Conservation (phyloP, 2,888 invertebrate species). For the Eupithecia tripunctaria region DNA sequence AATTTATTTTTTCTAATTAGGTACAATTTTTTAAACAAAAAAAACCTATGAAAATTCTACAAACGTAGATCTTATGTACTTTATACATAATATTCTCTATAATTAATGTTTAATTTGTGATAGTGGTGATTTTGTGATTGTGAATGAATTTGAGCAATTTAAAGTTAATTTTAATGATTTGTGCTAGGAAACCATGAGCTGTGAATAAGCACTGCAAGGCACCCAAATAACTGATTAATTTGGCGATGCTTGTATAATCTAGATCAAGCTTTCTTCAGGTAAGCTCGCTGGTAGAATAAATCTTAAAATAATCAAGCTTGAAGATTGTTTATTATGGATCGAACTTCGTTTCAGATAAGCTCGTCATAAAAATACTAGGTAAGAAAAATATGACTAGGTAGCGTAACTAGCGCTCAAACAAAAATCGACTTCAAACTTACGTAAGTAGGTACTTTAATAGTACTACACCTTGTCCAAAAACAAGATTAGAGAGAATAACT, state of each 20-base stretch:
- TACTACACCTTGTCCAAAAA: neutral
- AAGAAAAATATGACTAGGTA: neutral
- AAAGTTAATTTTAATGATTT: conserved; percentile 2
- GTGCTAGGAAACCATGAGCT: neutral
- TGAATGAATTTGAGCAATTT: conserved; percentile 41
- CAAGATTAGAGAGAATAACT: neutral
- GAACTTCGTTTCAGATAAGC: neutral
- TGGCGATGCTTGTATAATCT: neutral
- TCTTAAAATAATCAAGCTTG: neutral
- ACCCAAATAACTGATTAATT: neutral
- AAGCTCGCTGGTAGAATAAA: neutral
- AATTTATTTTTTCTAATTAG: conserved; percentile 50
- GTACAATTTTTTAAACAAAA: conserved; percentile 58
- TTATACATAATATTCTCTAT: conserved; percentile 50
- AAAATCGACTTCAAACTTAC: neutral
- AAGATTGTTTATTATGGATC: neutral
- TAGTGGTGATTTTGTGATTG: conserved; percentile 4
- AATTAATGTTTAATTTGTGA: neutral
- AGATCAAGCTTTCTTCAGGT: too few species aligned
- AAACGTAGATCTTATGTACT: conserved; percentile 49
- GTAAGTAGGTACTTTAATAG: neutral
- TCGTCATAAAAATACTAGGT: neutral
- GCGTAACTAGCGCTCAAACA: neutral
- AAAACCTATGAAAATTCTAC: conserved; percentile 41
- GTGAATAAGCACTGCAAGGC: neutral